phyloP scores from a whole-genome alignment of 2,888 invertebrate genomes.

The Gnatocerus cornutus region DNA sequence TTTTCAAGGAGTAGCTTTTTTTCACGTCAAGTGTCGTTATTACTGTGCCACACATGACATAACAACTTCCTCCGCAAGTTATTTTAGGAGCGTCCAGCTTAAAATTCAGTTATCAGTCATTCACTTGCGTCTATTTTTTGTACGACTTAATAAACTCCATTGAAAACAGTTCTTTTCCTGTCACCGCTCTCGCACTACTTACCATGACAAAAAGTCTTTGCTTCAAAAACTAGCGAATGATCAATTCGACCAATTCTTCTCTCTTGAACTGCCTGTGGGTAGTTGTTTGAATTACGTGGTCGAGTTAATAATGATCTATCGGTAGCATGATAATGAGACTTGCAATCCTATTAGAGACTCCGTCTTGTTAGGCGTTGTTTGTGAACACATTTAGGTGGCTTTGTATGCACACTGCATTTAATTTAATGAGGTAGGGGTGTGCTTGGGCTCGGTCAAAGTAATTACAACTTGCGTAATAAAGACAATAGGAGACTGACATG shows the following conservation, averaged over 20 bases:
- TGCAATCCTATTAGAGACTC: conserved; percentile 42
- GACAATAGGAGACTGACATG: not conserved
- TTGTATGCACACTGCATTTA: conserved; percentile 43
- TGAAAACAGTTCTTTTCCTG: conserved; percentile 7
- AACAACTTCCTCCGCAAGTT: conserved; percentile 25
- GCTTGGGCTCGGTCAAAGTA: conserved; percentile 36
- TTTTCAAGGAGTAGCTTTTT: conserved; percentile 18
- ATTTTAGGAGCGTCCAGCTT: conserved; percentile 33
- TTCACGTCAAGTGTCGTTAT: conserved; percentile 8
- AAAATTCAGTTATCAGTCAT: conserved; percentile 28
- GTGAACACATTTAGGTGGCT: conserved; percentile 43
- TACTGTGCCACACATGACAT: conserved; percentile 11
- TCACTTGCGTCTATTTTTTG: conserved; percentile 15
- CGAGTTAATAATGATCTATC: conserved; percentile 42
- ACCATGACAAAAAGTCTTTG: conserved; percentile 24
- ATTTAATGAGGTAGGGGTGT: conserved; percentile 40
- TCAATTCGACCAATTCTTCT: conserved; percentile 1
- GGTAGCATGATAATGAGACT: conserved; percentile 46
- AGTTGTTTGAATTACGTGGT: conserved; percentile 41
- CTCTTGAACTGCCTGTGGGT: conserved; percentile 29
- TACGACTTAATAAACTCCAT: conserved; percentile 30
- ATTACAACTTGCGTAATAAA: conserved; percentile 27
- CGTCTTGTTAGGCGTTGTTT: conserved; percentile 43
- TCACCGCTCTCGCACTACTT: conserved; percentile 8
- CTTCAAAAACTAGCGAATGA: not conserved